phyloP scores from a whole-genome alignment of 2,888 invertebrate species.

The Lycaena phlaeas region DNA sequence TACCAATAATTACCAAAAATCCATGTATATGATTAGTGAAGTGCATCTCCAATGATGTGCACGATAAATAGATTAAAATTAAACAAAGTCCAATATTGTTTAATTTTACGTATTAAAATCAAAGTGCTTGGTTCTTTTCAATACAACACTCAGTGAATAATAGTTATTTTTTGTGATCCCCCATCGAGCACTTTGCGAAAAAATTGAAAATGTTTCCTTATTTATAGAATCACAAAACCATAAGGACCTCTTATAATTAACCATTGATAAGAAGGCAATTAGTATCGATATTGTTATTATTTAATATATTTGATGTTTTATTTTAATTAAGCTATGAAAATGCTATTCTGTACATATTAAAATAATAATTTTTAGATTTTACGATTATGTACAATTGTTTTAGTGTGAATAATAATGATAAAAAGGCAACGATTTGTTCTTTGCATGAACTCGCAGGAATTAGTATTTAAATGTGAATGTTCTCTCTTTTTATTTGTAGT shows the following conservation, averaged over 20 bases:
- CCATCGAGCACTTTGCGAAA: slow-evolving; percentile 8
- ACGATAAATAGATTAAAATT: slow-evolving; percentile 17
- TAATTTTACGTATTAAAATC: slow-evolving; percentile 12
- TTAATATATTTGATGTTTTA: slow-evolving; percentile 74
- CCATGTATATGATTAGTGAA: slow-evolving; percentile 63
- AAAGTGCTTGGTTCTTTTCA: slow-evolving; percentile 38
- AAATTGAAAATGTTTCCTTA: slow-evolving; percentile 2
- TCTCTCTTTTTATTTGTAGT: slow-evolving; percentile 45
- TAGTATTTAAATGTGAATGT: slow-evolving; percentile 51
- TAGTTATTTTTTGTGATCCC: background rate
- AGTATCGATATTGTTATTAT: slow-evolving; percentile 72
- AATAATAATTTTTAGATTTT: slow-evolving; percentile 62
- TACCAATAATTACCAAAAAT: slow-evolving; percentile 74
- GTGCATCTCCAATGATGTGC: slow-evolving; percentile 58
- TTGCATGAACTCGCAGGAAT: slow-evolving; percentile 38
- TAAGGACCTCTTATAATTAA: slow-evolving; percentile 74
- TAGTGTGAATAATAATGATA: slow-evolving; percentile 70
- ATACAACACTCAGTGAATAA: slow-evolving; percentile 3
- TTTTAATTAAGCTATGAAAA: slow-evolving; percentile 67
- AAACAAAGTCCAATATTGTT: slow-evolving; percentile 11
- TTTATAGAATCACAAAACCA: slow-evolving; percentile 60
- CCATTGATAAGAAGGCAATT: slow-evolving; percentile 73
- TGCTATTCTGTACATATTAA: slow-evolving; percentile 69
- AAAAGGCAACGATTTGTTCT: slow-evolving; percentile 52
- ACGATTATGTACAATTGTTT: slow-evolving; percentile 69